A percentile compares a stretch with the other conserved stretches of the same genome.
phyloP scores from a whole-genome alignment of 2,797 vertebrate species.

The Scarus forsteni region DNA sequence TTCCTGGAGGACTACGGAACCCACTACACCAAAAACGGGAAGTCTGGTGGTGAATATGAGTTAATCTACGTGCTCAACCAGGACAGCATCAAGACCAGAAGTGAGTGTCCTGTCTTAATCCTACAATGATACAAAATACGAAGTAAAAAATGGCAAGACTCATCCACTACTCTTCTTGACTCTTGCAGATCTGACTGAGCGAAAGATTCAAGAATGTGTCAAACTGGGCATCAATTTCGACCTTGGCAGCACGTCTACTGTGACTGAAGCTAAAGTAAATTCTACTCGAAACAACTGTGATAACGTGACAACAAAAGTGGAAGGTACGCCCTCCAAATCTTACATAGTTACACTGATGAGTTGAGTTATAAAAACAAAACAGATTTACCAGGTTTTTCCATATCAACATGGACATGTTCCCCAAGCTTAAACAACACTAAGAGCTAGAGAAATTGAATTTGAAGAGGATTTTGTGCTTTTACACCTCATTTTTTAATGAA shows the following conservation, averaged over 20 bases:
- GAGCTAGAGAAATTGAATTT: no score
- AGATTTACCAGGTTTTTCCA: no score
- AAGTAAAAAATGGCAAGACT: neutral
- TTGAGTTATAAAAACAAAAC: no score
- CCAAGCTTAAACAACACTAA: no score
- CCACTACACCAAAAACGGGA: slow-evolving; percentile 89
- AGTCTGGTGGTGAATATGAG: slow-evolving; percentile 90
- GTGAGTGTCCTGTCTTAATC: slow-evolving; percentile 58
- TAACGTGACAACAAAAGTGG: rapidly evolving
- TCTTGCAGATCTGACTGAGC: slow-evolving; percentile 72
- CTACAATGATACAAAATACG: neutral
- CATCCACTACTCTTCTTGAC: neutral
- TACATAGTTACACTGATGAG: neutral
- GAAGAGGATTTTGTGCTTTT: no score
- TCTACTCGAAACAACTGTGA: neutral
- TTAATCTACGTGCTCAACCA: slow-evolving; percentile 90
- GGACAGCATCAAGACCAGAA: slow-evolving; percentile 57
- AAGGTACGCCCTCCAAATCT: neutral
- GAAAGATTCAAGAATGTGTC: slow-evolving; percentile 66
- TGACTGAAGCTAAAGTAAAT: rapidly evolving
- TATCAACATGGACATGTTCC: no score
- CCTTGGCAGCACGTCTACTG: rapidly evolving
- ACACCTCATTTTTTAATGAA: no score
- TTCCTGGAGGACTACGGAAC: slow-evolving; percentile 95
- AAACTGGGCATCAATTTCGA: slow-evolving; percentile 48